Evolutionary conservation across 2,888 invertebrate genomes (phyloP).

Genomic region (Nymphalis urticae): DNA sequence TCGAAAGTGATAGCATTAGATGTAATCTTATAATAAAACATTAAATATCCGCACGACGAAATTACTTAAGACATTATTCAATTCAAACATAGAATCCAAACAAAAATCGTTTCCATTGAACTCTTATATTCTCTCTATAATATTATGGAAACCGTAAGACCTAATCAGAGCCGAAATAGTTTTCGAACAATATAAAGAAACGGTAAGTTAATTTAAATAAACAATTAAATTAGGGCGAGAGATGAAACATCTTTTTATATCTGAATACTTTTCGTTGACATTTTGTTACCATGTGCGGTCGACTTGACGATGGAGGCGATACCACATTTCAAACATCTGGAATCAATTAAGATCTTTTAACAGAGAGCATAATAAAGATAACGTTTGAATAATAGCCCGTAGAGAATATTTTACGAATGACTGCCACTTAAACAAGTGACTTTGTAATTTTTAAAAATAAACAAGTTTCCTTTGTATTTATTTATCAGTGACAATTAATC

Average conservation of each 20-base stretch:
- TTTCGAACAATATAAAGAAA: neutral
- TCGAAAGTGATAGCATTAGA: too few species aligned
- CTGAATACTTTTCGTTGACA: conserved; percentile 41
- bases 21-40: too few species aligned
- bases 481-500: conserved; percentile 9
- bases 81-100: too few species aligned
- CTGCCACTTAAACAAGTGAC: conserved; percentile 69
- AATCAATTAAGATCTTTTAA: conserved; percentile 76
- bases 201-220: neutral
- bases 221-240: conserved; percentile 11
- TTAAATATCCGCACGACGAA: too few species aligned
- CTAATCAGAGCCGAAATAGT: too few species aligned
- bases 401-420: conserved; percentile 74
- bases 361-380: conserved; percentile 74
- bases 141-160: too few species aligned
- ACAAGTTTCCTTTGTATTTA: conserved; percentile 12
- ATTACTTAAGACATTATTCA: too few species aligned
- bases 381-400: conserved; percentile 74
- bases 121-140: too few species aligned
- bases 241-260: conserved; percentile 16
- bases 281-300: conserved; percentile 52
- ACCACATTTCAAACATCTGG: conserved; percentile 72
- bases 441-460: conserved; percentile 38
- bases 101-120: too few species aligned
- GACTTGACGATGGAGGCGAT: conserved; percentile 60